phyloP scores from a whole-genome alignment of 2,113 vertebrate species.

The Condylura cristata region DNA sequence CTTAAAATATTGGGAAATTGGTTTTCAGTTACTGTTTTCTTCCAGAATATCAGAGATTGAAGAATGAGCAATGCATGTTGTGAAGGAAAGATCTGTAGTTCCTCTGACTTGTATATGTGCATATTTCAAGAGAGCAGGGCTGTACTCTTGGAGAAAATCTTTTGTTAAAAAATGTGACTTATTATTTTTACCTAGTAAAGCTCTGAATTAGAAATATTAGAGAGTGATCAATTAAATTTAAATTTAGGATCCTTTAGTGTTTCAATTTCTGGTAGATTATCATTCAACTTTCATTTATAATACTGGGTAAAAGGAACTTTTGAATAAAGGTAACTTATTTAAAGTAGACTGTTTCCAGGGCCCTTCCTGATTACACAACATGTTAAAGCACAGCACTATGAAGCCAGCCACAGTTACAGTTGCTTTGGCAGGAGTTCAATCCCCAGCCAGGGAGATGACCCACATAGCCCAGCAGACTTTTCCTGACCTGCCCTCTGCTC shows the following conservation, averaged over 20 bases:
- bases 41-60: background rate
- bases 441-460: no score
- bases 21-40: constrained; percentile 13
- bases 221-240: background rate
- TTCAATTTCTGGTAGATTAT: background rate
- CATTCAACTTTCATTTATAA: constrained; percentile 40
- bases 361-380: no score
- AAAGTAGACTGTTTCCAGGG: background rate
- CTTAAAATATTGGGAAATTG: constrained; percentile 40
- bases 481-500: no score
- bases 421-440: no score
- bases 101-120: background rate
- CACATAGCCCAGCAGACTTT: no score
- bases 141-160: background rate
- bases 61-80: background rate
- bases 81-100: background rate
- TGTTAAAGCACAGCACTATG: no score
- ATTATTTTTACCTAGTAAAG: background rate
- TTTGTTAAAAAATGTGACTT: background rate
- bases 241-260: background rate
- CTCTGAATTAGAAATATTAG: background rate
- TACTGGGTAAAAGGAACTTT: background rate
- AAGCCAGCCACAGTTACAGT: no score
- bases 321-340: constrained; percentile 5
- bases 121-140: background rate